These are phyloP conservation scores for Cyphomyrmex costatus DNA, from an alignment of 1,140 invertebrate genomes.

Conservation along the genomic window DNA sequence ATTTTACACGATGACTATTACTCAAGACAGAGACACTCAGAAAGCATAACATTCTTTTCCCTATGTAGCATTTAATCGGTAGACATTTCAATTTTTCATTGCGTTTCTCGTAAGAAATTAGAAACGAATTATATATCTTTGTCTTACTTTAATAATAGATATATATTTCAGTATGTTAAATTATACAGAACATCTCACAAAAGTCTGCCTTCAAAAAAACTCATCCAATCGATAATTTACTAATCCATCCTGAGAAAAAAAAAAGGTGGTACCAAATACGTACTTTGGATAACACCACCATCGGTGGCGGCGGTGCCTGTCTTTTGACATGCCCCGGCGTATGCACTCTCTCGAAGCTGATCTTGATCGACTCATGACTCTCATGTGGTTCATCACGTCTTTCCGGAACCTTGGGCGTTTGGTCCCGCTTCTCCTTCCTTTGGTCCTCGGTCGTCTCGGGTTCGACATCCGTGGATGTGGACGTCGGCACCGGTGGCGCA, in stretches of 20 bases:
- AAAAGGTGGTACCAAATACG: not conserved
- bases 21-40: not conserved
- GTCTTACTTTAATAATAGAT: not conserved
- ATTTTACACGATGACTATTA: constrained; percentile 3
- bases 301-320: constrained; percentile 81
- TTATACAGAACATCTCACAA: not conserved
- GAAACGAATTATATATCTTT: not conserved
- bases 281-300: constrained; percentile 25
- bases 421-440: constrained; percentile 55
- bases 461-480: constrained; percentile 24
- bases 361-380: constrained; percentile 51
- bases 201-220: not conserved
- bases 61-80: not conserved
- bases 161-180: not conserved
- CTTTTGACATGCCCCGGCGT: constrained; percentile 76
- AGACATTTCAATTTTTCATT: not conserved
- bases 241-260: not conserved
- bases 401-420: not conserved
- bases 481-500: constrained; percentile 17
- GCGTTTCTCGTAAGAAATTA: not conserved
- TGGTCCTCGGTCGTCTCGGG: constrained; percentile 59
- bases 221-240: not conserved
- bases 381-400: constrained; percentile 24
- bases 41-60: not conserved
- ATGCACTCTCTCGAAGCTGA: constrained; percentile 76